Percentiles rank a stretch among this genome's conserved stretches.
Conservation (phyloP, 2,888 invertebrate species). For the Agonopterix heracliana region DNA sequence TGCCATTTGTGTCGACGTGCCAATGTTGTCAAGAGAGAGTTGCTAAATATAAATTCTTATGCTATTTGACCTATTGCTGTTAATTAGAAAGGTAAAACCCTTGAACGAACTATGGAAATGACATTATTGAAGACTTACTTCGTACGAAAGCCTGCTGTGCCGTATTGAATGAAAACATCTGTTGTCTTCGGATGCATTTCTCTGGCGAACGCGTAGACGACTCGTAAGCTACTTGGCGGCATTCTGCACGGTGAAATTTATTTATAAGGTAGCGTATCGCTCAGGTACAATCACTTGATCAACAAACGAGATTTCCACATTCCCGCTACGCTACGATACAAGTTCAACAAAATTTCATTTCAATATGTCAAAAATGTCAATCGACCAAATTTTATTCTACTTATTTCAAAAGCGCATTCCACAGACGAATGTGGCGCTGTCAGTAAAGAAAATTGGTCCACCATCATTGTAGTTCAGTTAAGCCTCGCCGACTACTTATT, state of each 20-base stretch:
- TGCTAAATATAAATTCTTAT: conserved; percentile 19
- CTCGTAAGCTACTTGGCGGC: conserved; percentile 77
- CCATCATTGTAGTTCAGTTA: no score
- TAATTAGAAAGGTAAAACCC: conserved; percentile 20
- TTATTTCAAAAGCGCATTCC: conserved; percentile 8
- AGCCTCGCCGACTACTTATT: not conserved
- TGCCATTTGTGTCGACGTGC: conserved; percentile 25
- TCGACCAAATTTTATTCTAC: conserved; percentile 19
- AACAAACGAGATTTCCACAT: conserved; percentile 68
- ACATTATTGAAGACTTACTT: conserved; percentile 74
- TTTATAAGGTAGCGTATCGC: conserved; percentile 60
- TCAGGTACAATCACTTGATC: conserved; percentile 68
- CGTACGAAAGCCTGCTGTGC: conserved; percentile 90
- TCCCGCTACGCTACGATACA: conserved; percentile 53
- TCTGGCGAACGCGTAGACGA: conserved; percentile 85
- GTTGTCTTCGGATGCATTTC: conserved; percentile 85
- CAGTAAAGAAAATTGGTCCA: no score
- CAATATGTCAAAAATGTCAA: conserved; percentile 37
- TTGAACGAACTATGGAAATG: conserved; percentile 23
- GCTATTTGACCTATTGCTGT: conserved; percentile 25
- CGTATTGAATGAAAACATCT: conserved; percentile 83
- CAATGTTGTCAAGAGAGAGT: conserved; percentile 17
- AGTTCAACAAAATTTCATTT: conserved; percentile 26
- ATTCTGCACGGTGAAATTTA: conserved; percentile 62
- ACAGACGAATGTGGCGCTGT: not conserved